A percentile compares a stretch with the other conserved stretches of the same genome.
Conservation (phyloP, 1,140 invertebrate species). For the Lepidurus arcticus region DNA sequence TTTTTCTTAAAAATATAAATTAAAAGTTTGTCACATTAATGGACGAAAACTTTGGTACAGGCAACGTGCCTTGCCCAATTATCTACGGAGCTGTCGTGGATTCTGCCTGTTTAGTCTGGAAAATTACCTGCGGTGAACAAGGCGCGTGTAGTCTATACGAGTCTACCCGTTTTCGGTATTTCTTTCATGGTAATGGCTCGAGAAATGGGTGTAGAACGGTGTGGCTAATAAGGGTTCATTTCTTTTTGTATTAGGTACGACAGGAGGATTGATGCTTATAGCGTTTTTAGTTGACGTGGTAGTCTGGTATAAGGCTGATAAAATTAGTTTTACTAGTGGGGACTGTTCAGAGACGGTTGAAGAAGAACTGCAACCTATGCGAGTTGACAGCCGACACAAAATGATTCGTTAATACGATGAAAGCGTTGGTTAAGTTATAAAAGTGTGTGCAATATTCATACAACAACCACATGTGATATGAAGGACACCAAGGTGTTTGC, state of each 20-base stretch:
- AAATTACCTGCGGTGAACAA: conserved; percentile 67
- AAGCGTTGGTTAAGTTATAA: background rate
- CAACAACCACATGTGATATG: conserved; percentile 12
- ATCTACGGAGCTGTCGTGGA: conserved; percentile 87
- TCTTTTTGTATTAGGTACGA: conserved; percentile 55
- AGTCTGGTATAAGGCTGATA: conserved; percentile 73
- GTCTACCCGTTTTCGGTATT: conserved; percentile 69
- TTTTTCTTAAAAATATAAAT: background rate
- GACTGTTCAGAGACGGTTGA: conserved; percentile 32
- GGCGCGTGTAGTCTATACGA: conserved; percentile 82
- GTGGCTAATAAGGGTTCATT: background rate
- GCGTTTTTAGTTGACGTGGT: conserved; percentile 75
- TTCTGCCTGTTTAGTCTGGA: conserved; percentile 82
- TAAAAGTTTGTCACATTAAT: background rate
- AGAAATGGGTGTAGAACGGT: background rate
- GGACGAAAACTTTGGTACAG: conserved; percentile 41
- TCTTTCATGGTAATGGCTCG: conserved; percentile 68
- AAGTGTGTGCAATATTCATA: conserved; percentile 10
- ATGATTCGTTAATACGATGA: conserved; percentile 26
- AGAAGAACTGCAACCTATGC: conserved; percentile 33
- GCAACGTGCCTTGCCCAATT: conserved; percentile 86
- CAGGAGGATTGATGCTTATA: conserved; percentile 68
- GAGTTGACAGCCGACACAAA: conserved; percentile 31
- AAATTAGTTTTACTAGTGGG: conserved; percentile 62
- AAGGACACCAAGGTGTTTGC: background rate